These are phyloP conservation scores for Andrena haemorrhoa DNA, from an alignment of 2,888 invertebrate species.

Conservation along the genomic window DNA sequence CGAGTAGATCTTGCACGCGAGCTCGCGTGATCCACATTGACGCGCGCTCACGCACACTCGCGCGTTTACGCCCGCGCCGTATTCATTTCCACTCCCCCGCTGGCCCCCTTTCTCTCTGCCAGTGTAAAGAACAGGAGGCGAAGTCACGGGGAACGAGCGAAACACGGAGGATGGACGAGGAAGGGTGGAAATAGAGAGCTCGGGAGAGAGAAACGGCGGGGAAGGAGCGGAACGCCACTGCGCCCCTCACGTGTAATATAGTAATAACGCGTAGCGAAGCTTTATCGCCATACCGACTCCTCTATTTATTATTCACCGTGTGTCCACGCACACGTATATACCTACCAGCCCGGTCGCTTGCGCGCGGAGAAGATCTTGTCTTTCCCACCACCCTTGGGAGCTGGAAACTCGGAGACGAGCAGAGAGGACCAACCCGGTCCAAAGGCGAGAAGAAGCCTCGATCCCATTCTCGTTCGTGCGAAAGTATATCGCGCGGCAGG, in stretches of 20 bases:
- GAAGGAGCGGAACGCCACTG: constrained; percentile 20
- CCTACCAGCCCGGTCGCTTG: constrained; percentile 10
- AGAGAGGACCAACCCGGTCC: background rate
- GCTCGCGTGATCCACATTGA: constrained; percentile 81
- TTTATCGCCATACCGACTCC: constrained; percentile 73
- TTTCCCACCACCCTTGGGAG: constrained; percentile 26
- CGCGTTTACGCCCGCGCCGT: constrained; percentile 18
- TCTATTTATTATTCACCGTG: constrained; percentile 76
- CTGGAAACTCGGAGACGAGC: background rate
- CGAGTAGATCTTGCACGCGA: constrained; percentile 80
- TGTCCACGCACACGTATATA: constrained; percentile 62
- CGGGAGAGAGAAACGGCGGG: constrained; percentile 1
- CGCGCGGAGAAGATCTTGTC: constrained; percentile 41
- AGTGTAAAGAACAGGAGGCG: constrained; percentile 20
- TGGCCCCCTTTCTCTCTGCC: background rate
- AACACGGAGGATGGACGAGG: constrained; percentile 7
- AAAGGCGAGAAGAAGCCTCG: background rate
- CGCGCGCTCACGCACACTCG: constrained; percentile 56
- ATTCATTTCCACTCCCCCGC: constrained; percentile 44
- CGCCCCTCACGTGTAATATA: constrained; percentile 76
- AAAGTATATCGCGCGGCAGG: constrained; percentile 32
- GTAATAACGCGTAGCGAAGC: constrained; percentile 78
- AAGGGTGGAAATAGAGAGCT: constrained; percentile 5
- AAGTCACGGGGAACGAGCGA: constrained; percentile 8
- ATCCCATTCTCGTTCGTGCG: constrained; percentile 7